Conservation (phyloP, 2,113 vertebrate genomes). For the Dipodomys ordii region DNA sequence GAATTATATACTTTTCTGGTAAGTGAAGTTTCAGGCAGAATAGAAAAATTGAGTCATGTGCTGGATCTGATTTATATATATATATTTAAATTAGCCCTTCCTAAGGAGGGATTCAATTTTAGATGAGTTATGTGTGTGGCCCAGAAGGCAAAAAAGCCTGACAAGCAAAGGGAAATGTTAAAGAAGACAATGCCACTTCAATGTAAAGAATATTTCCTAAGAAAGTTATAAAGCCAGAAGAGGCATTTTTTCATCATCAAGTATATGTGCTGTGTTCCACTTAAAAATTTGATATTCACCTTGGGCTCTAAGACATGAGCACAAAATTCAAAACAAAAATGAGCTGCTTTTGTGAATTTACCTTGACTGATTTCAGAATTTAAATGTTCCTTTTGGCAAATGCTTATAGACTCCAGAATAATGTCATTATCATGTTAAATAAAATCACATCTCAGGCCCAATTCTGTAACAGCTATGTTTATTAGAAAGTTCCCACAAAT, state of each 20-base stretch:
- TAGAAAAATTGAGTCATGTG: slow-evolving; percentile 10
- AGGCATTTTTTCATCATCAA: slow-evolving; percentile 60
- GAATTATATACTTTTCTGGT: background rate
- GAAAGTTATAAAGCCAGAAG: slow-evolving; percentile 55
- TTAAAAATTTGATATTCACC: slow-evolving; percentile 68
- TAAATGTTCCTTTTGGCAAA: background rate
- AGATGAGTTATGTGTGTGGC: slow-evolving; percentile 37
- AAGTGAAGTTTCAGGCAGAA: slow-evolving; percentile 15
- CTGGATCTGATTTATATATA: background rate
- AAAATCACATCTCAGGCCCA: background rate
- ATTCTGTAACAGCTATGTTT: background rate
- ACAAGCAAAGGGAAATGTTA: slow-evolving; percentile 50
- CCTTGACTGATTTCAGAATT: slow-evolving; percentile 3
- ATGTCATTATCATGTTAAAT: background rate
- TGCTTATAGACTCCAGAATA: background rate
- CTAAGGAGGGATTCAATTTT: slow-evolving; percentile 24
- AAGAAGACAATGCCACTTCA: slow-evolving; percentile 58
- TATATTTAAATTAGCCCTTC: background rate
- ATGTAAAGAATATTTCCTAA: slow-evolving; percentile 68
- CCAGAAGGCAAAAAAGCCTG: slow-evolving; percentile 9
- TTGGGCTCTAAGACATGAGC: slow-evolving; percentile 62
- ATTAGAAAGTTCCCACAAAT: background rate
- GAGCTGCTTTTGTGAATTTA: slow-evolving; percentile 5
- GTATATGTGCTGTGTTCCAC: slow-evolving; percentile 39
- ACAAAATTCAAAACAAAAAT: slow-evolving; percentile 41